phyloP scores from a whole-genome alignment of 2,888 invertebrate genomes.

The Criorhina ranunculi region DNA sequence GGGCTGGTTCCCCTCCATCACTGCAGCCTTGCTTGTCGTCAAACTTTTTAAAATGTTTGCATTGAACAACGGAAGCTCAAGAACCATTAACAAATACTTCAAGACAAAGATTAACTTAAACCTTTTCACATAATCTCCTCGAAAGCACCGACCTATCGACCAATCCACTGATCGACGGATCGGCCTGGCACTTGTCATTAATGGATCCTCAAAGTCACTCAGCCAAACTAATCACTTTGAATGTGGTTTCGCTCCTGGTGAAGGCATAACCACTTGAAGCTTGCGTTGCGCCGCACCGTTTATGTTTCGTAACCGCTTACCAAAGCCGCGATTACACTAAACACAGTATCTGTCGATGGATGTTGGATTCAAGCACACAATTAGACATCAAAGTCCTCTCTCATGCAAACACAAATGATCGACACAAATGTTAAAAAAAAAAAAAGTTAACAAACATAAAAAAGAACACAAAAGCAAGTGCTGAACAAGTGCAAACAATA shows the following conservation, averaged over 20 bases:
- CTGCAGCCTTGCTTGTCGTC: not conserved
- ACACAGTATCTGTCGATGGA: conserved; percentile 36
- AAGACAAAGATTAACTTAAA: conserved; percentile 1
- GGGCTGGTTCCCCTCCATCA: not conserved
- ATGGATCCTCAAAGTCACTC: conserved; percentile 40
- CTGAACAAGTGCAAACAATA: conserved; percentile 67
- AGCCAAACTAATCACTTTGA: conserved; percentile 35
- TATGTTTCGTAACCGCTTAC: conserved; percentile 48
- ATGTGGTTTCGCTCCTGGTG: conserved; percentile 27
- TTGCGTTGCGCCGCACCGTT: not conserved
- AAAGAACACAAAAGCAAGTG: conserved; percentile 28
- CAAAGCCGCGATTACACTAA: conserved; percentile 27
- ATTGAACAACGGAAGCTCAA: conserved; percentile 30
- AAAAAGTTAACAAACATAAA: conserved; percentile 45
- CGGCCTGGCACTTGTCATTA: conserved; percentile 31
- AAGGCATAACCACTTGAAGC: conserved; percentile 42
- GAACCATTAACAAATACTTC: conserved; percentile 26
- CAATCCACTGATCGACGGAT: not conserved
- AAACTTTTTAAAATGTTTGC: not conserved
- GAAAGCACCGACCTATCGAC: not conserved
- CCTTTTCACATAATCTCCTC: conserved; percentile 11
- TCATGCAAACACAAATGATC: conserved; percentile 56
- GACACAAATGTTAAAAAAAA: conserved; percentile 27
- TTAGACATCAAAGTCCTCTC: conserved; percentile 58
- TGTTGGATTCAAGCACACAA: conserved; percentile 27